These are phyloP conservation scores for Lepilemur ruficaudatus DNA, from an alignment of 2,797 vertebrate genomes.

Conservation along the genomic window DNA sequence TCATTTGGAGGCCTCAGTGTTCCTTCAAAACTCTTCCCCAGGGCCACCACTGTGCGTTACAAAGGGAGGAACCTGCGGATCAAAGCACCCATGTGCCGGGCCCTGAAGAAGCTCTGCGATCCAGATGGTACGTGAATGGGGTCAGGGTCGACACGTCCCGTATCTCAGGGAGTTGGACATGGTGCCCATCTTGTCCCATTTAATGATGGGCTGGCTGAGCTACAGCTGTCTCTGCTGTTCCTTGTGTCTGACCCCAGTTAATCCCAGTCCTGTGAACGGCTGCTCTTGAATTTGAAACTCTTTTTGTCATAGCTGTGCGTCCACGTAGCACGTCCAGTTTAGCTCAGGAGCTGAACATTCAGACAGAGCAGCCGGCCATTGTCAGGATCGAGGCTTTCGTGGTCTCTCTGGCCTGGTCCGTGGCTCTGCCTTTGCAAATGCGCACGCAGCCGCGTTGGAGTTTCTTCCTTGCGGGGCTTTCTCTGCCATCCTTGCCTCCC, in stretches of 20 bases:
- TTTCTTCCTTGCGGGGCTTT: no score
- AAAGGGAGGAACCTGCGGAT: constrained; percentile 98
- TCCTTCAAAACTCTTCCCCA: constrained; percentile 71
- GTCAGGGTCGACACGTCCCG: not conserved
- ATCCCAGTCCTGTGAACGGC: not conserved
- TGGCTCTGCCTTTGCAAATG: not conserved
- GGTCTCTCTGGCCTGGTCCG: not conserved
- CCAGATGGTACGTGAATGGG: constrained; percentile 91
- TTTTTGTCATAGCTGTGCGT: not conserved
- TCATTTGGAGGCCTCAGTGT: not conserved
- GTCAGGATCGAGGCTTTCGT: rapidly evolving
- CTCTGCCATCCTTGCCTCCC: not conserved
- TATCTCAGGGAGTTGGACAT: not conserved
- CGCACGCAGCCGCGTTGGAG: rapidly evolving
- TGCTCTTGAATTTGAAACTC: not conserved
- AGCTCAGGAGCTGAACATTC: not conserved
- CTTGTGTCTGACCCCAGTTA: not conserved
- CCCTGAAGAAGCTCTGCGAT: constrained; percentile 98
- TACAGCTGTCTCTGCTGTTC: no score
- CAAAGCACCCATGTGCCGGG: constrained; percentile 98
- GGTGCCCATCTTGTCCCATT: not conserved
- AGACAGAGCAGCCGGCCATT: not conserved
- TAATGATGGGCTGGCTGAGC: not conserved
- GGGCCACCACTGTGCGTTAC: constrained; percentile 97
- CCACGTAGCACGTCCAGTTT: not conserved